These are phyloP conservation scores for Drosophila austrosaltans DNA, from an alignment of 2,888 invertebrate genomes.

Conservation along the genomic window DNA sequence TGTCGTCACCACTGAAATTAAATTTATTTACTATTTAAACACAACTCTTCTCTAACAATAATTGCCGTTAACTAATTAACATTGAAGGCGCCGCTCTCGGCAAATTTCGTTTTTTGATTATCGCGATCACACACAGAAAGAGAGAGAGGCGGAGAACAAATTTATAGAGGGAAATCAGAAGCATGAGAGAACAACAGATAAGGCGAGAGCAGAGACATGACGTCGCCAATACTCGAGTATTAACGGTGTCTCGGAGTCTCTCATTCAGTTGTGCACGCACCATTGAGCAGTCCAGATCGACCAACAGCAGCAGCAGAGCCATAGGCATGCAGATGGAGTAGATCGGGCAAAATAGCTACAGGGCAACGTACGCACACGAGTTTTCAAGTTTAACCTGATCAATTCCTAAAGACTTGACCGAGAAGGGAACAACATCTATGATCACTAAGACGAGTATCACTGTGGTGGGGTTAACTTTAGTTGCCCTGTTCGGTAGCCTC, in stretches of 20 bases:
- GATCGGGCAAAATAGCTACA: conserved; percentile 15
- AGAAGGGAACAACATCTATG: background rate
- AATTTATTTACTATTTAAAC: background rate
- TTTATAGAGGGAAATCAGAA: conserved; percentile 9
- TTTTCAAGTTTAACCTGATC: conserved; percentile 21
- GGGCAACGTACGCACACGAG: conserved; percentile 42
- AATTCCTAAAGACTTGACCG: background rate
- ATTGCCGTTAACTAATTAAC: conserved; percentile 54
- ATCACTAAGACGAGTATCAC: background rate
- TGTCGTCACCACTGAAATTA: background rate
- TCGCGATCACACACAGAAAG: conserved; percentile 22
- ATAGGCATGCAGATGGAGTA: conserved; percentile 10
- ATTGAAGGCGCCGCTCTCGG: conserved; percentile 27
- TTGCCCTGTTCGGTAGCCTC: background rate
- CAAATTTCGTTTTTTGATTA: conserved; percentile 22
- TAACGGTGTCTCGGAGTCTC: conserved; percentile 15
- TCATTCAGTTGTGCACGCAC: conserved; percentile 61
- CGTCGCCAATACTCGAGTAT: conserved; percentile 47
- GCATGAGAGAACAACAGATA: conserved; percentile 10
- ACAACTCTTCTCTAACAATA: conserved; percentile 21
- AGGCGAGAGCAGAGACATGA: conserved; percentile 45
- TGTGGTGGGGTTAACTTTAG: background rate
- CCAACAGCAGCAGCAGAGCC: conserved; percentile 6
- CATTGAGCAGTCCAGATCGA: conserved; percentile 63
- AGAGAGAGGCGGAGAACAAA: background rate